A percentile compares a stretch with the other conserved stretches of the same genome.
Conservation (phyloP, 2,113 vertebrate species). For the Danionella cerebrum region DNA sequence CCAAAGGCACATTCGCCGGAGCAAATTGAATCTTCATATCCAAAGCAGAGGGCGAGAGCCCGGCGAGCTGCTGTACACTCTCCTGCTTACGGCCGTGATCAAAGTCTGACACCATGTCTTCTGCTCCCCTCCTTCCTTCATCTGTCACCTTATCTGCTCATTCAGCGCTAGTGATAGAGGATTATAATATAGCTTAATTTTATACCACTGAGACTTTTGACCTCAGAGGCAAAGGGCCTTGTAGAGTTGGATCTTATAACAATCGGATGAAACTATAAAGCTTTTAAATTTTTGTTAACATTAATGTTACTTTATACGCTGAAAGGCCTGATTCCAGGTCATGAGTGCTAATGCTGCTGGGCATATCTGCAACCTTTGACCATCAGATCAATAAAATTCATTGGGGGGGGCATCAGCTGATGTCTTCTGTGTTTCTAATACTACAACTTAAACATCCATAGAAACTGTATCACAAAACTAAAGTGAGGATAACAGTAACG, state of each 20-base stretch:
- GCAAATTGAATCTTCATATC: constrained; percentile 74
- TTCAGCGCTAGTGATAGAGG: constrained; percentile 8
- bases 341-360: too few species aligned
- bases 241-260: background rate
- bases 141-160: constrained; percentile 47
- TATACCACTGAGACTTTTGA: constrained; percentile 50
- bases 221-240: constrained; percentile 13
- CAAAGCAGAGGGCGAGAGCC: background rate
- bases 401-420: too few species aligned
- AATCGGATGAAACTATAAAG: background rate
- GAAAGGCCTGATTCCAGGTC: too few species aligned
- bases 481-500: too few species aligned
- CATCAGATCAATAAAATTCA: too few species aligned
- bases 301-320: too few species aligned
- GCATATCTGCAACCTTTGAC: too few species aligned
- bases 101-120: constrained; percentile 55
- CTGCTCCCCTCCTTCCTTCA: constrained; percentile 23
- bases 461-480: too few species aligned
- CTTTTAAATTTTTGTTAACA: too few species aligned
- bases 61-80: background rate
- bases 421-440: too few species aligned
- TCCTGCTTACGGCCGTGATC: constrained; percentile 33
- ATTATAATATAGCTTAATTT: constrained; percentile 32
- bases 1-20: constrained; percentile 55
- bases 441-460: too few species aligned